These are phyloP conservation scores for Laterallus jamaicensis DNA, from an alignment of 2,113 vertebrate species.

Conservation along the genomic window DNA sequence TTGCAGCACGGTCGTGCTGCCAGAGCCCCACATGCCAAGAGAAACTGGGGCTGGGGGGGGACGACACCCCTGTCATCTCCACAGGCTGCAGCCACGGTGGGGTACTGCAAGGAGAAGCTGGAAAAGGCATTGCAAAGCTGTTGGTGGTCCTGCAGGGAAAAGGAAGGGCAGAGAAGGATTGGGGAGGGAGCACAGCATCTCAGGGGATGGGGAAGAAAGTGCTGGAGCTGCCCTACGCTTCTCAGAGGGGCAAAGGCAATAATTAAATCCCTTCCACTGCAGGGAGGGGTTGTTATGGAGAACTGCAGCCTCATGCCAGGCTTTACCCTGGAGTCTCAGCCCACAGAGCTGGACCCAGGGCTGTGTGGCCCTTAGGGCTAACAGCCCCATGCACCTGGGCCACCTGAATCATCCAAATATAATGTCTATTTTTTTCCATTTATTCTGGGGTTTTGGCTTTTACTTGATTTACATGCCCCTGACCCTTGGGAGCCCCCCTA, in stretches of 20 bases:
- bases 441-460: background rate
- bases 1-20: background rate
- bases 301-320: background rate
- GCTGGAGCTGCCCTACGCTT: accelerated
- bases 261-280: accelerated
- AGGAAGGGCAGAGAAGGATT: accelerated
- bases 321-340: background rate
- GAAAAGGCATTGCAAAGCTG: background rate
- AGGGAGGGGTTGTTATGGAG: background rate
- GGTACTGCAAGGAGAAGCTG: background rate
- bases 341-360: background rate
- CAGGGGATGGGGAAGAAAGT: too few relatives aligned
- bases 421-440: background rate
- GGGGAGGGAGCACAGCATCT: background rate
- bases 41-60: background rate
- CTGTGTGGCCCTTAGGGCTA: background rate
- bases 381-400: background rate
- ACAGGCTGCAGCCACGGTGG: accelerated
- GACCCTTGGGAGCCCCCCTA: background rate
- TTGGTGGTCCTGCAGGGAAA: background rate
- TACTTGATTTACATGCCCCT: background rate
- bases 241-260: accelerated
- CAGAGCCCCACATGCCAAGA: accelerated
- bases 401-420: background rate
- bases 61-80: accelerated